Conservation (phyloP, 2,888 invertebrate genomes). For the Belgica antarctica region DNA sequence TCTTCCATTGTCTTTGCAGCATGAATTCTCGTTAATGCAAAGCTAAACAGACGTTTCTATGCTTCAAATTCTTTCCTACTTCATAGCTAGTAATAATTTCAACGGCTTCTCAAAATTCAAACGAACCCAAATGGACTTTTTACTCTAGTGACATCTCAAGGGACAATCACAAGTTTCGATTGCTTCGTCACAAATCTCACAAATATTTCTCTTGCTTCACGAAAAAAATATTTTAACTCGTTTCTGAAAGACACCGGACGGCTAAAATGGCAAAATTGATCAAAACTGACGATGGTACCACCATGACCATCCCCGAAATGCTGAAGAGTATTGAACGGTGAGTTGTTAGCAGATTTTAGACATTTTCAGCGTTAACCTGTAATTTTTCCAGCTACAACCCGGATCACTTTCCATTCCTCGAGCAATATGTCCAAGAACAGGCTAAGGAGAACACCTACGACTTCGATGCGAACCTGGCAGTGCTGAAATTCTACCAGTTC, state of each 20-base stretch:
- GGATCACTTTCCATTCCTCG: slow-evolving; percentile 84
- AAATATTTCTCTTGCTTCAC: too few relatives aligned
- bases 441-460: slow-evolving; percentile 92
- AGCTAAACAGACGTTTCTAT: too few relatives aligned
- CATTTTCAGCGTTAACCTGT: slow-evolving; percentile 40
- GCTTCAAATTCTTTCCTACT: too few relatives aligned
- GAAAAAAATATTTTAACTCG: too few relatives aligned
- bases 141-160: too few relatives aligned
- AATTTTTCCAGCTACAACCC: slow-evolving; percentile 84
- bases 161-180: too few relatives aligned
- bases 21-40: too few relatives aligned
- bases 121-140: too few relatives aligned
- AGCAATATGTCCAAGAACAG: slow-evolving; percentile 90
- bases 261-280: slow-evolving; percentile 52
- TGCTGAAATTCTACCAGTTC: slow-evolving; percentile 95
- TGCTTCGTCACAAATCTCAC: too few relatives aligned
- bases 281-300: slow-evolving; percentile 56
- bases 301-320: slow-evolving; percentile 74
- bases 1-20: too few relatives aligned
- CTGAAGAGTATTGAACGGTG: slow-evolving; percentile 91
- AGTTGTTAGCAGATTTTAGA: slow-evolving; percentile 45
- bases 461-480: slow-evolving; percentile 94
- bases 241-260: not conserved
- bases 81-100: too few relatives aligned
- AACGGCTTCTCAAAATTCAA: too few relatives aligned